Base-by-base conservation (phyloP, 2,888 invertebrate species). In the Apotomis capreana region DNA sequence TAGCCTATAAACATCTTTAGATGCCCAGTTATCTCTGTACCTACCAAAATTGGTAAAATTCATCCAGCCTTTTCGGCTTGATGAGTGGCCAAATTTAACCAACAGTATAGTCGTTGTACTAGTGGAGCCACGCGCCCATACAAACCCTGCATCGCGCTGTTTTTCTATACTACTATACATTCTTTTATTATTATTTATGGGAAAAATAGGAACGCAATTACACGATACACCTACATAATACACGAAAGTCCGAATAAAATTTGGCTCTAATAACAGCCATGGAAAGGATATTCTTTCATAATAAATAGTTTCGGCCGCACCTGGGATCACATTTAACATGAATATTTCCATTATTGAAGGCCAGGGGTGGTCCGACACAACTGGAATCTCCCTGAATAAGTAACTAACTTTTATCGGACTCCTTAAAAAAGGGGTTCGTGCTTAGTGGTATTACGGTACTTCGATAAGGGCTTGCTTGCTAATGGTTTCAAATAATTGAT, bases 251-350 rank as follows among this genome's bases (percentile, higher is more conserved):
- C 40, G 40, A 40, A 40, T 40, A 49, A 49, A 9, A 49, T 9
- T 44, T 49, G 9, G 49, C 49, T 15, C 8, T 26, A 5, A 36
- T 26, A 26, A 40, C 37, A 15, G 44, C 12, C 10, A 55, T 12
- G 26, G 26, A 46, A 40, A 57, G 54, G 65, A 13, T 36, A 64
- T 64, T 70, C 37, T 49, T 67, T 37, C 46, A 55, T 60, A 55
- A 60, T 70, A 67, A 54, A 70, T 70, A 61, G 15, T 70, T 51
- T 40, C n/a, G 40, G 54, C n/a, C 70, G 40, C 70, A 61, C 65
- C 65, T 55, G 65, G 55, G 65, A 70, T 55, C 70, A 4, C 55
- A 70, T 70, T 70, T 13, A 37, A 49, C 60, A 4, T 60, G 59
- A 60, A 70, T 67, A 61, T 61, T 55, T 70, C 15, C 58, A 63